These are phyloP conservation scores for Apodemia hepburni DNA, from an alignment of 2,888 invertebrate species.

Conservation along the genomic window DNA sequence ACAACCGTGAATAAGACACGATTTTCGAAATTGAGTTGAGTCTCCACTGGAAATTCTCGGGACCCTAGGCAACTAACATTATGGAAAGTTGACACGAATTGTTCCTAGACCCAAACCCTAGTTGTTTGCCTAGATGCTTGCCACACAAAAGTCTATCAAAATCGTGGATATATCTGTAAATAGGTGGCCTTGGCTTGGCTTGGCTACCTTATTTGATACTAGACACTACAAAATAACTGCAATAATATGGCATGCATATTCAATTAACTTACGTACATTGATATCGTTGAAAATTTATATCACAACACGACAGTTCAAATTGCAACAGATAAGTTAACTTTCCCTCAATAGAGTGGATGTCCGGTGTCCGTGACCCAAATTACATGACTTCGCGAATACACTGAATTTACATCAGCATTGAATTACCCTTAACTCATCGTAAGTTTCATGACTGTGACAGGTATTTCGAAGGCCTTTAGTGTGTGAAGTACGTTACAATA, in stretches of 20 bases:
- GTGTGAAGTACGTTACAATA: background rate
- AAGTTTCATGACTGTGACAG: constrained; percentile 7
- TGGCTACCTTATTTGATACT: background rate
- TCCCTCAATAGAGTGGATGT: background rate
- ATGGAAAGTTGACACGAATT: too few relatives aligned
- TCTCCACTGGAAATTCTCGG: too few relatives aligned
- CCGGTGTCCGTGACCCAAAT: constrained; percentile 10
- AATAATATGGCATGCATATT: background rate
- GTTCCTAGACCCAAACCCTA: too few relatives aligned
- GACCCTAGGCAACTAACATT: too few relatives aligned
- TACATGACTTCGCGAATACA: constrained; percentile 1
- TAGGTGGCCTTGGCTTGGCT: background rate
- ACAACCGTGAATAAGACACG: too few relatives aligned
- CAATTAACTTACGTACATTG: constrained; percentile 33
- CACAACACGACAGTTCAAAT: background rate
- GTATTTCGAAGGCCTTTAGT: constrained; percentile 3
- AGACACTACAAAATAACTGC: background rate
- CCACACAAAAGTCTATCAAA: too few relatives aligned
- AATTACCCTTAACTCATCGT: constrained; percentile 4
- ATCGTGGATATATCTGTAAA: too few relatives aligned
- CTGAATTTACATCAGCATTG: constrained; percentile 3
- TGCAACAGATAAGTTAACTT: constrained; percentile 1
- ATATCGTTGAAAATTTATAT: background rate
- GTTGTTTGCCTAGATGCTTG: too few relatives aligned
- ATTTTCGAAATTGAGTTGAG: too few relatives aligned